Percentiles rank a stretch among this genome's conserved stretches.
phyloP scores from a whole-genome alignment of 2,113 vertebrate genomes.

The Sorex araneus region DNA sequence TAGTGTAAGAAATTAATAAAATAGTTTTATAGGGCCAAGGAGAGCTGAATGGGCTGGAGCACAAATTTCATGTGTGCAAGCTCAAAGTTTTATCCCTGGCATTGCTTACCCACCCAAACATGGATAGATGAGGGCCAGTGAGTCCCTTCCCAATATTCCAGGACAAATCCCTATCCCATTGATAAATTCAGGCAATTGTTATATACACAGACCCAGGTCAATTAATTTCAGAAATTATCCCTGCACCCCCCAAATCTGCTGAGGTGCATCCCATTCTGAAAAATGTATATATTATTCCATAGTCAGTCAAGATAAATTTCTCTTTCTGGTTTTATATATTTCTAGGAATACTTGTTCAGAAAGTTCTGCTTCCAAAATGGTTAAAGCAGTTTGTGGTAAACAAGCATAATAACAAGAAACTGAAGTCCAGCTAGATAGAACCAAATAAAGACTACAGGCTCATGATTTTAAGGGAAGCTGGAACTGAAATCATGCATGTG shows the following conservation, averaged over 20 bases:
- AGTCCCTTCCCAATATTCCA: no score
- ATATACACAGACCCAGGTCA: no score
- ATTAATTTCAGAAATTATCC: no score
- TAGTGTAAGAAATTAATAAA: conserved; percentile 7
- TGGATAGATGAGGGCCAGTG: no score
- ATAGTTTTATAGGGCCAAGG: neutral
- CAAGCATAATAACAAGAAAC: neutral
- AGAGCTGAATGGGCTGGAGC: no score
- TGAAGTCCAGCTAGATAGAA: neutral
- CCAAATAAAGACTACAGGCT: neutral
- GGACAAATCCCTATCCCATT: no score
- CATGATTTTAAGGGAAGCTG: neutral
- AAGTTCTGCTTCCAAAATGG: neutral
- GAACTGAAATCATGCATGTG: neutral
- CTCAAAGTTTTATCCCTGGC: no score
- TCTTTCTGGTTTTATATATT: neutral
- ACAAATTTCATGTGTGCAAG: no score
- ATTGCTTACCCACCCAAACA: no score
- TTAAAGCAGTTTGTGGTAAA: neutral
- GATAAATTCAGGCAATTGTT: no score
- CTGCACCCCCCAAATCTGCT: no score
- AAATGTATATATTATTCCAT: neutral
- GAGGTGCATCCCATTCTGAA: no score
- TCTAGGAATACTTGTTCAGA: neutral
- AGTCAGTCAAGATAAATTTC: neutral